A percentile compares a stretch with the other conserved stretches of the same genome.
Evolutionary conservation across 2,888 invertebrate genomes (phyloP).

Genomic region (Pyrocoelia pectoralis): DNA sequence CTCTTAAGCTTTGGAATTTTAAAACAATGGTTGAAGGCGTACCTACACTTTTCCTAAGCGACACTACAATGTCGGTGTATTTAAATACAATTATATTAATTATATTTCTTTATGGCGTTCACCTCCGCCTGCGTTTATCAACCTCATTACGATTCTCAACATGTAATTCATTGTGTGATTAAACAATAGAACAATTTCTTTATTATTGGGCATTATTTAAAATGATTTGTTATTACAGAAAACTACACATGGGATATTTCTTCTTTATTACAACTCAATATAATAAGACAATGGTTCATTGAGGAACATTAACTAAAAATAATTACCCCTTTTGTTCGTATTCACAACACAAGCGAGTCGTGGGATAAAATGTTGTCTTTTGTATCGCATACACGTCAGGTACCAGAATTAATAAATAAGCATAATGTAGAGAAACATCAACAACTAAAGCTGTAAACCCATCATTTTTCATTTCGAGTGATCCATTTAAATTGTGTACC

Average conservation of each 20-base stretch:
- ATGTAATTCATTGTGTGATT: slow-evolving; percentile 15
- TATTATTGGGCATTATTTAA: slow-evolving; percentile 14
- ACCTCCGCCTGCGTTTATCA: not conserved
- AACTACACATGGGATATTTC: not conserved
- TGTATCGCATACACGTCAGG: too few relatives aligned
- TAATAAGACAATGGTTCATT: not conserved
- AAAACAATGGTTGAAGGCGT: not conserved
- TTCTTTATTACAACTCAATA: not conserved
- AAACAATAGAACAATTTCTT: slow-evolving; percentile 21
- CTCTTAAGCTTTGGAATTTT: not conserved
- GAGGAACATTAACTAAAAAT: slow-evolving; percentile 1
- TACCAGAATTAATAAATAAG: too few relatives aligned
- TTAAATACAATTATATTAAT: not conserved
- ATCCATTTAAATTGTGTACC: too few relatives aligned
- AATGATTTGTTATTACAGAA: slow-evolving; percentile 8
- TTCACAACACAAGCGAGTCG: not conserved
- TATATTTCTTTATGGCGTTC: not conserved
- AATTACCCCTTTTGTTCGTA: not conserved
- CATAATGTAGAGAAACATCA: too few relatives aligned
- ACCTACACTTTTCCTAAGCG: not conserved
- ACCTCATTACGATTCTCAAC: slow-evolving; percentile 10
- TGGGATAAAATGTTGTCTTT: too few relatives aligned
- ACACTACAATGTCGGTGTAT: not conserved
- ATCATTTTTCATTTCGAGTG: too few relatives aligned
- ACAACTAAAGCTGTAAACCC: too few relatives aligned